phyloP scores from a whole-genome alignment of 2,113 vertebrate genomes.

The Pipra filicauda region DNA sequence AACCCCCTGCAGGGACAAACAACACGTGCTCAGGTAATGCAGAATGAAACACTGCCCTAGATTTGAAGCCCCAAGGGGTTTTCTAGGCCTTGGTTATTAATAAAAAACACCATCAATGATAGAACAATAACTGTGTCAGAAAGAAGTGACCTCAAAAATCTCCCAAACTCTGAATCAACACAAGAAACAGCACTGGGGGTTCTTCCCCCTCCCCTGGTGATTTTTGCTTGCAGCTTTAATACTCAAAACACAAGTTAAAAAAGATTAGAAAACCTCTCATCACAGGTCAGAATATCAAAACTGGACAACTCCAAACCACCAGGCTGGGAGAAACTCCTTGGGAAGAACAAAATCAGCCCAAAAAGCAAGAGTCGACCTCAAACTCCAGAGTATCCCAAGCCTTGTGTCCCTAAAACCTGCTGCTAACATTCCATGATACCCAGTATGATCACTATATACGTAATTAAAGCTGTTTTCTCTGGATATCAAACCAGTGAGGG shows the following conservation, averaged over 20 bases:
- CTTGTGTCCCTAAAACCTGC: background rate
- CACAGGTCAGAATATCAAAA: background rate
- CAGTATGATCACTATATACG: fast-evolving
- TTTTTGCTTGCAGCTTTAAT: background rate
- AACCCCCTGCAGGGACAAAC: constrained; percentile 85
- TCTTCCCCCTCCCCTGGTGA: background rate
- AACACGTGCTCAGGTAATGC: background rate
- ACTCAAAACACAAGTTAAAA: background rate
- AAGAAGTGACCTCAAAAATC: constrained; percentile 23
- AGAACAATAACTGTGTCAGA: background rate
- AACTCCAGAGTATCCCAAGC: background rate
- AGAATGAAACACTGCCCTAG: constrained; percentile 25
- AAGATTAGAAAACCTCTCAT: background rate
- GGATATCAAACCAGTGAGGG: background rate
- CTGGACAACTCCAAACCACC: background rate
- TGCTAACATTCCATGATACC: background rate
- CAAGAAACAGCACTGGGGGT: background rate
- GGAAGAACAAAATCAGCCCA: background rate
- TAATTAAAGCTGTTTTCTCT: background rate
- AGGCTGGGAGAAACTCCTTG: background rate
- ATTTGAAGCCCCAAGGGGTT: constrained; percentile 4
- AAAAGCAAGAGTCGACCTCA: background rate
- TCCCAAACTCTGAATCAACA: background rate
- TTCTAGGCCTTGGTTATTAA: constrained; percentile 22
- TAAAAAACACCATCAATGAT: constrained; percentile 8